These are phyloP conservation scores for Cliona cf. orientalis DNA, from an alignment of 37 sponge, comb jelly and placozoan genomes.

Conservation along the genomic window DNA sequence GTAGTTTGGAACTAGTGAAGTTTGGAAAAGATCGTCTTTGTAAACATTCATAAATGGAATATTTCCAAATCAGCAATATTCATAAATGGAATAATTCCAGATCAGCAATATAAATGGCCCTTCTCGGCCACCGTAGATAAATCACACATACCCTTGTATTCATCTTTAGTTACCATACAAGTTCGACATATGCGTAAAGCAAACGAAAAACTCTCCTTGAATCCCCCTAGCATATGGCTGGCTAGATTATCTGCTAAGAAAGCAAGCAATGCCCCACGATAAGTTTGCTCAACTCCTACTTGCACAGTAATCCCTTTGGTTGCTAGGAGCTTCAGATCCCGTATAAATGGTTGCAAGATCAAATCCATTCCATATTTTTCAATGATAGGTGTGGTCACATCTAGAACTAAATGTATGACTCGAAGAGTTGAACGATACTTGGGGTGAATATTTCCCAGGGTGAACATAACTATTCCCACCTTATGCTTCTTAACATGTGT, in stretches of 20 bases:
- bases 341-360: conserved; percentile 30
- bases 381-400: conserved; percentile 20
- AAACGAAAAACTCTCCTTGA: conserved; percentile 50
- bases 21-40: no score
- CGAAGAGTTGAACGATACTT: conserved; percentile 33
- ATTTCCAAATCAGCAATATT: no score
- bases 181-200: conserved; percentile 28
- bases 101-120: no score
- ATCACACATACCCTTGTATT: no score
- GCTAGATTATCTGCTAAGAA: conserved; percentile 58
- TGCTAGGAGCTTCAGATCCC: conserved; percentile 24
- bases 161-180: conserved; percentile 15
- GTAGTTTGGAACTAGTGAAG: no score
- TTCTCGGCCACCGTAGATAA: no score
- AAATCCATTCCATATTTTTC: conserved; percentile 40
- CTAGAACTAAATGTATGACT: conserved; percentile 1
- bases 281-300: conserved; percentile 1
- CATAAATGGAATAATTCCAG: no score
- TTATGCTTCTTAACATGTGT: conserved; percentile 51
- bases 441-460: conserved; percentile 51
- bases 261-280: conserved; percentile 23
- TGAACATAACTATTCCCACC: conserved; percentile 22
- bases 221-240: conserved; percentile 45
- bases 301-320: conserved; percentile 16
- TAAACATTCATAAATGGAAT: no score